These are phyloP conservation scores for Morpho deidamia DNA, from an alignment of 2,888 invertebrate genomes.

Conservation along the genomic window DNA sequence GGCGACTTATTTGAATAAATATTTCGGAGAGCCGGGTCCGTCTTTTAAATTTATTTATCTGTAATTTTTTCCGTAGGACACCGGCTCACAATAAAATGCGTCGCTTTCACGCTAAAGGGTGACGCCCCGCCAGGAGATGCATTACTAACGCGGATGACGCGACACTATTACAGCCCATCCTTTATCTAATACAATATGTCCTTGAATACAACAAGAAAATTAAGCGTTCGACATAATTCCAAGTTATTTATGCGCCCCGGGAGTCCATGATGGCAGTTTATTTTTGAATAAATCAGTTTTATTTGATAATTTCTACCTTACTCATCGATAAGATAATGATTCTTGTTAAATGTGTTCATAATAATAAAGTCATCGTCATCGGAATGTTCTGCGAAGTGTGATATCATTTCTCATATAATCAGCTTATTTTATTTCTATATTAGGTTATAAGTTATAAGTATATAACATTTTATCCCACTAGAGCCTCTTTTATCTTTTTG, in stretches of 20 bases:
- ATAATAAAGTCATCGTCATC: neutral
- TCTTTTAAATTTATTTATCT: conserved; percentile 56
- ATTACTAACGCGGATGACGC: conserved; percentile 70
- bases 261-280: conserved; percentile 42
- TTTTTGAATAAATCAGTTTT: conserved; percentile 6
- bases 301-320: neutral
- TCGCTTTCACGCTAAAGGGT: conserved; percentile 34
- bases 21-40: conserved; percentile 55
- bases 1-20: conserved; percentile 77
- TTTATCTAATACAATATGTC: conserved; percentile 73
- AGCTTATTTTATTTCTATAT: too few relatives aligned
- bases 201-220: conserved; percentile 71
- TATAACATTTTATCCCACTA: too few relatives aligned
- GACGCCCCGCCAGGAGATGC: conserved; percentile 63
- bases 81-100: conserved; percentile 36
- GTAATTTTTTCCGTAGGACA: conserved; percentile 46
- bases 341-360: neutral
- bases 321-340: conserved; percentile 3
- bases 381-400: neutral
- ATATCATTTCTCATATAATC: neutral
- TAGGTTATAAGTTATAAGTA: too few relatives aligned
- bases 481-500: too few relatives aligned
- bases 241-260: conserved; percentile 66
- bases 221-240: conserved; percentile 64
- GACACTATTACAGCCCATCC: conserved; percentile 72